Evolutionary conservation across 2,797 vertebrate genomes (phyloP).

Genomic region (Pipistrellus kuhlii): DNA sequence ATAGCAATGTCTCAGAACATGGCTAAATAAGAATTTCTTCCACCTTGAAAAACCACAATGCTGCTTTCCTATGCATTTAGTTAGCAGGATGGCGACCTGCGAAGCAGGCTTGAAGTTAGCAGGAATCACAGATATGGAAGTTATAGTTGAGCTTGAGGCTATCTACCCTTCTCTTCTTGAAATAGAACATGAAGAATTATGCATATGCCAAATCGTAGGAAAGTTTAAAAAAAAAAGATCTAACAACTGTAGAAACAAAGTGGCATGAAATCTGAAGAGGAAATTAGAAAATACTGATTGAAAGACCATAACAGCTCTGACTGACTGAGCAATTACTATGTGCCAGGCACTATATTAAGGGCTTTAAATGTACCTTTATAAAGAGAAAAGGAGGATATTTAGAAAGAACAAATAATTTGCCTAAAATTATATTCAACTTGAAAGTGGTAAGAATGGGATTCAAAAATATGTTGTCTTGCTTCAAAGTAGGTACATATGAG

Average conservation of each 20-base stretch:
- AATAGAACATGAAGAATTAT: not conserved
- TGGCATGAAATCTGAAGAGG: not conserved
- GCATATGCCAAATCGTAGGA: not conserved
- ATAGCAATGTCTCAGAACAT: not conserved
- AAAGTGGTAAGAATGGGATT: not conserved
- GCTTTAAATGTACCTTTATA: not conserved
- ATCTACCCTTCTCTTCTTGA: not conserved
- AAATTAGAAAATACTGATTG: not conserved
- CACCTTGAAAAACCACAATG: not conserved
- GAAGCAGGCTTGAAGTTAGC: not conserved
- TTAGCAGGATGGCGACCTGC: not conserved
- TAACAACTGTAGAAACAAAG: slow-evolving; percentile 26
- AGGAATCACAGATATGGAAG: not conserved
- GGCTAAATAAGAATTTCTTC: not conserved
- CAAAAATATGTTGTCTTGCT: not conserved
- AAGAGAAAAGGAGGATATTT: not conserved
- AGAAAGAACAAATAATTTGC: not conserved
- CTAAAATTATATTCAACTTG: not conserved
- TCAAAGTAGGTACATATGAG: not conserved
- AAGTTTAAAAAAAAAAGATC: not conserved
- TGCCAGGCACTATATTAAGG: not conserved
- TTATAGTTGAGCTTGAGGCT: not conserved
- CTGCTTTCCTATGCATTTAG: not conserved
- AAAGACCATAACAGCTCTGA: not conserved
- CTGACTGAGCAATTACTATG: not conserved